phyloP scores from a whole-genome alignment of 2,113 vertebrate species.

The Trichomycterus rosablanca region DNA sequence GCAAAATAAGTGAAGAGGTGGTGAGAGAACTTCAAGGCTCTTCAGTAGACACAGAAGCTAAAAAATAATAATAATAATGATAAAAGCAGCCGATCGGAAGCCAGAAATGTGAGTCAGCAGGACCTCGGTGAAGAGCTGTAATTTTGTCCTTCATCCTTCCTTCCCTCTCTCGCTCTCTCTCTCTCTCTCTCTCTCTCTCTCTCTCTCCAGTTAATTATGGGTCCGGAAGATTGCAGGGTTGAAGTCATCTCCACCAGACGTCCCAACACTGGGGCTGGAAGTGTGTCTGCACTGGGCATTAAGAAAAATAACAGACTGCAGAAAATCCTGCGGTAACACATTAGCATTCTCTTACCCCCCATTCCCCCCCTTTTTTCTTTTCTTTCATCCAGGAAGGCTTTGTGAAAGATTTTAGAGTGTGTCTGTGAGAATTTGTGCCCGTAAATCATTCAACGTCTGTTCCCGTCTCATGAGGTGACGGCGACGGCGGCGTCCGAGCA shows the following conservation, averaged over 20 bases:
- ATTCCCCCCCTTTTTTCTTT: no score
- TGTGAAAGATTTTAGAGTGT: no score
- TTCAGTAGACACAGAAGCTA: neutral
- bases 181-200: neutral
- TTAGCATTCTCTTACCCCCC: no score
- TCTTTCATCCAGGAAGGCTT: no score
- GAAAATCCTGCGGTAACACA: no score
- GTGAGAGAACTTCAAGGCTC: neutral
- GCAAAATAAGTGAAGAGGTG: neutral
- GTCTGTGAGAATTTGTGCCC: no score
- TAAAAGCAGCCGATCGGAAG: slow-evolving; percentile 4
- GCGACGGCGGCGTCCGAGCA: no score
- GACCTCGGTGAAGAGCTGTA: slow-evolving; percentile 62
- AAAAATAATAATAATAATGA: no score
- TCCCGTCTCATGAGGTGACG: no score
- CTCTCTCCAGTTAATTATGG: slow-evolving; percentile 54
- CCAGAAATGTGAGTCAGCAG: slow-evolving; percentile 55
- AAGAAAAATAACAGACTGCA: no score
- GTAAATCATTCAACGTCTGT: no score
- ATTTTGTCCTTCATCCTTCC: slow-evolving; percentile 56
- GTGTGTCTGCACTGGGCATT: slow-evolving; percentile 14
- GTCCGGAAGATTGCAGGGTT: slow-evolving; percentile 54
- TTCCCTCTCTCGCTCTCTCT: no score
- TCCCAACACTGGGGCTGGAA: slow-evolving; percentile 27
- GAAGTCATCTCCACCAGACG: slow-evolving; percentile 34